Percentiles rank a stretch among this genome's conserved stretches.
These are phyloP conservation scores for Cisticola juncidis DNA, from an alignment of 2,113 vertebrate genomes.

Conservation along the genomic window DNA sequence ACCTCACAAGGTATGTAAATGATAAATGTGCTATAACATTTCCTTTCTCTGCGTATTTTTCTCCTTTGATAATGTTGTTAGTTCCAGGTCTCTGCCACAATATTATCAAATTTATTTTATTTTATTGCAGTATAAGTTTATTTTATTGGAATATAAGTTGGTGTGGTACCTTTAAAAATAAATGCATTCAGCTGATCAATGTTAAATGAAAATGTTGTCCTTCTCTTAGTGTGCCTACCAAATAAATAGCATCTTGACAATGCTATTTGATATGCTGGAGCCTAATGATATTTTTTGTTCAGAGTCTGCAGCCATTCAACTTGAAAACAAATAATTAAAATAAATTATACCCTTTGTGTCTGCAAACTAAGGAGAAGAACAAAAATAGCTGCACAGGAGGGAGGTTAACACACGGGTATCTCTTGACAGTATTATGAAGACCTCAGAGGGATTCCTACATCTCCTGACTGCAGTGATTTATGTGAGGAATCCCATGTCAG, in stretches of 20 bases:
- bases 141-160: background rate
- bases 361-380: constrained; percentile 53
- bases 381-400: constrained; percentile 62
- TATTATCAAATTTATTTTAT: background rate
- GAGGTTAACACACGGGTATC: constrained; percentile 50
- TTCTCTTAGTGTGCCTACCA: background rate
- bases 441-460: constrained; percentile 49
- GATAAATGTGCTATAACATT: constrained; percentile 42
- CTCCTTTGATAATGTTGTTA: background rate
- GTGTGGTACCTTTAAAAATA: constrained; percentile 17
- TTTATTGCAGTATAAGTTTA: background rate
- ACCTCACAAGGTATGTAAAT: constrained; percentile 43
- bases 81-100: background rate
- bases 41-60: background rate
- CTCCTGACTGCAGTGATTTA: constrained; percentile 23
- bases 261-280: background rate
- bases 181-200: background rate
- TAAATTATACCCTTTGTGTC: constrained; percentile 63
- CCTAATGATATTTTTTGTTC: constrained; percentile 43
- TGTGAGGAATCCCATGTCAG: constrained; percentile 28
- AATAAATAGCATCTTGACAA: constrained; percentile 5
- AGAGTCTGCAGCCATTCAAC: constrained; percentile 37
- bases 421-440: constrained; percentile 55
- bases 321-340: constrained; percentile 79
- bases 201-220: background rate